phyloP scores from a whole-genome alignment of 2,113 vertebrate genomes.

The Menura novaehollandiae region DNA sequence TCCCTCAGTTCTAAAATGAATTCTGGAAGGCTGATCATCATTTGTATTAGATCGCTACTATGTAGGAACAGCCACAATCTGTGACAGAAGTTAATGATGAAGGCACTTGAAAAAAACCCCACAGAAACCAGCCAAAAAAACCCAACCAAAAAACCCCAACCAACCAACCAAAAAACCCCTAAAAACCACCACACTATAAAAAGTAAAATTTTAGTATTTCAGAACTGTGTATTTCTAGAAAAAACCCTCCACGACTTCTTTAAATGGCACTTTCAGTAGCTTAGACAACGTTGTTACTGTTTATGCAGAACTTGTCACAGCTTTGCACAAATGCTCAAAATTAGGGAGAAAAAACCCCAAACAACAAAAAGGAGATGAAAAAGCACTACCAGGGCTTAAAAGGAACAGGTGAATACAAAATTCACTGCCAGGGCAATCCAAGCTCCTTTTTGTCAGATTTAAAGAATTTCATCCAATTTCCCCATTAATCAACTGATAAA shows the following conservation, averaged over 20 bases:
- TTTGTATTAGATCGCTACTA: not conserved
- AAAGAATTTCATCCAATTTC: slow-evolving; percentile 14
- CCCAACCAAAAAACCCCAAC: not conserved
- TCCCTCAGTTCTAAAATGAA: not conserved
- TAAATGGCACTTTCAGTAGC: not conserved
- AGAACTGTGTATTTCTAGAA: not conserved
- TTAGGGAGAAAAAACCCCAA: not conserved
- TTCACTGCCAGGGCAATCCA: not conserved
- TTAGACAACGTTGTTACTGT: not conserved
- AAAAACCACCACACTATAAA: not conserved
- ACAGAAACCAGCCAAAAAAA: not conserved
- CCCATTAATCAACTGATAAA: slow-evolving; percentile 49
- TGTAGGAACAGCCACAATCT: not conserved
- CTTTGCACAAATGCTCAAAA: not conserved
- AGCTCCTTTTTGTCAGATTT: slow-evolving; percentile 3
- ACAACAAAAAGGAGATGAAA: not conserved
- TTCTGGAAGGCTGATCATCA: not conserved
- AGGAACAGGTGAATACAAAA: not conserved
- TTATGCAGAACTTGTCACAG: not conserved
- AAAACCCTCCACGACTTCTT: not conserved
- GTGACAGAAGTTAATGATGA: not conserved
- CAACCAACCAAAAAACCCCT: not conserved
- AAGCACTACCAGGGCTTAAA: not conserved
- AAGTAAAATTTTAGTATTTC: not conserved
- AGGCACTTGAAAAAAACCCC: not conserved